Evolutionary conservation across 1,140 invertebrate genomes (phyloP).

Genomic region (Temnothorax curvispinosus): DNA sequence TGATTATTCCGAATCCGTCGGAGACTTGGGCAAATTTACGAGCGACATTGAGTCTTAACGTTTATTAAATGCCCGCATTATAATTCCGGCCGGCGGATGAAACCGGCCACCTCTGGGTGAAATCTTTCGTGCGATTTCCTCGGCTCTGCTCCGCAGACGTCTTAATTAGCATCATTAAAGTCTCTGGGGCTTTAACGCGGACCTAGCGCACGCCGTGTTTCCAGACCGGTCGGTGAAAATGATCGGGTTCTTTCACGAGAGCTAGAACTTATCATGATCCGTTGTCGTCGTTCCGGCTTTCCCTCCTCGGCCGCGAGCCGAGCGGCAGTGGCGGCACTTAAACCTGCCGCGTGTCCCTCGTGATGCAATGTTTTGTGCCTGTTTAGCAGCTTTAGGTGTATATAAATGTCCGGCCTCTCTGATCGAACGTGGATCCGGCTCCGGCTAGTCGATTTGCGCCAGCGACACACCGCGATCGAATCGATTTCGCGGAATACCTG

Average conservation of each 20-base stretch:
- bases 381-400: background rate
- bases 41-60: constrained; percentile 8
- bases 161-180: constrained; percentile 43
- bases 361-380: background rate
- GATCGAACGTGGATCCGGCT: constrained; percentile 6
- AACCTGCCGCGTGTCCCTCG: background rate
- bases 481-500: constrained; percentile 69
- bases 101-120: background rate
- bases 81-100: background rate
- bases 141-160: background rate
- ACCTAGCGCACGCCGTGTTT: background rate
- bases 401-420: constrained; percentile 17
- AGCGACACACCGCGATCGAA: constrained; percentile 57
- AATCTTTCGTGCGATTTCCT: constrained; percentile 14
- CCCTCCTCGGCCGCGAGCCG: background rate
- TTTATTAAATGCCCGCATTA: constrained; percentile 12
- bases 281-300: constrained; percentile 57
- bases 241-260: constrained; percentile 56
- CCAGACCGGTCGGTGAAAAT: constrained; percentile 31
- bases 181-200: background rate
- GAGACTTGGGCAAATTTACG: background rate
- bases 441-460: constrained; percentile 55
- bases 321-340: background rate
- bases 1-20: background rate
- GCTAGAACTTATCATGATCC: constrained; percentile 58